Base-by-base conservation (phyloP, 2,113 vertebrate species). In the Bagarius yarrelli region DNA sequence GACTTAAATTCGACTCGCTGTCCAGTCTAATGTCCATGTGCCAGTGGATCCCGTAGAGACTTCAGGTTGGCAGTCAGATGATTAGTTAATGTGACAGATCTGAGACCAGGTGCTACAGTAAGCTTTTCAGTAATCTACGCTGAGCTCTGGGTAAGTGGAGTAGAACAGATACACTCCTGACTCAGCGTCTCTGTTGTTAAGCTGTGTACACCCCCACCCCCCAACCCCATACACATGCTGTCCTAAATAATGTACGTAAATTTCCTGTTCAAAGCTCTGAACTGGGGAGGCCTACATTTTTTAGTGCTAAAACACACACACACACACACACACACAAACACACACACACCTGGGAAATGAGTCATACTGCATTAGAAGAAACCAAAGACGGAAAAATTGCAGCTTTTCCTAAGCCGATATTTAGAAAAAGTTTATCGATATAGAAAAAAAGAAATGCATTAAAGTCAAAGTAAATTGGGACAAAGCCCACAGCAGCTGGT, bases 231-330 rank as follows among this genome's bases (percentile, higher is more conserved):
- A 47, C 36, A 47, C 66, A 70, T 47, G 30, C 44, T 5, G 15
- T 30, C 47, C 69, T 52, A 71, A 52, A 71, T 71, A 52, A 85
- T 75, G 84, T 71, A 87, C 83, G 85, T 76, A 85, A 81, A 89
- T 18, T 83, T 73, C 80, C 32, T 79, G 67, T 60, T 72, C 40
- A 84, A 85, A 87, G 69, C 23, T 78, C 88, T 89, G 86, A 79
- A 71, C 21, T 56, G 60, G 76, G 67, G 53, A 84, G 77, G 71
- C 81, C 72, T 76, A 57, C 25, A 83, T 80, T 80, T 82, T 23
- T 27, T 34, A 1, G 40, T 52, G 63, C 63, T 9, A 16, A 79
- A 81, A 82, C 81, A 82, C 78, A 81, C 76, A 76, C 61, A 78
- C 3, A 66, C 83, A 47, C 63, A 78, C 15, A 74, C 73, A 27